Evolutionary conservation across 1,140 invertebrate genomes (phyloP).

Genomic region (Gryllus bimaculatus): DNA sequence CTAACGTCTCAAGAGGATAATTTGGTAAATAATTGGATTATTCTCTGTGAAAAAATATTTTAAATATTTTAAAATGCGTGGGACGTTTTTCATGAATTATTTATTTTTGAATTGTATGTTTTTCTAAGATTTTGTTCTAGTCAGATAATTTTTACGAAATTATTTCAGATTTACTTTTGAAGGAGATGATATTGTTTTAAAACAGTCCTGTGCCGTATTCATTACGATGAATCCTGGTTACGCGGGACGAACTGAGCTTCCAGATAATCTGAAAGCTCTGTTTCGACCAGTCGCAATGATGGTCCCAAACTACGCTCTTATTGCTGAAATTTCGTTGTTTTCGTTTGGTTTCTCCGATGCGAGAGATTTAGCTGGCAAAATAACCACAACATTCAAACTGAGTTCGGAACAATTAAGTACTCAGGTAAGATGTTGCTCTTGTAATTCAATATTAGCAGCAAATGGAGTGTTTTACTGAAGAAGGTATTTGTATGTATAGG

Average conservation of each 20-base stretch:
- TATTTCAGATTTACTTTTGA: constrained; percentile 50
- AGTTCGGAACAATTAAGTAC: constrained; percentile 61
- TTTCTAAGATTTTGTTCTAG: too few relatives aligned
- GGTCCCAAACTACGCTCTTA: constrained; percentile 62
- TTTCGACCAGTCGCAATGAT: constrained; percentile 70
- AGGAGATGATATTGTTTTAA: constrained; percentile 48
- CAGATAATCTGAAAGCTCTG: constrained; percentile 62
- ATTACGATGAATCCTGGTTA: constrained; percentile 72
- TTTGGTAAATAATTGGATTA: too few relatives aligned
- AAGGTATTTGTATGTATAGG: constrained; percentile 27
- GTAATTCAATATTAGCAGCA: background rate
- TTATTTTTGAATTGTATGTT: too few relatives aligned
- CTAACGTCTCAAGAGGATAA: too few relatives aligned
- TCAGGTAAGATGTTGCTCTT: constrained; percentile 32
- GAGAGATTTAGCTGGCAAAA: constrained; percentile 53
- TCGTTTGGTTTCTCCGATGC: constrained; percentile 59
- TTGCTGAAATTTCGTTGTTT: constrained; percentile 62
- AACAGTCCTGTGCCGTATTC: constrained; percentile 55
- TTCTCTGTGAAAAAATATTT: too few relatives aligned
- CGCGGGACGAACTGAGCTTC: constrained; percentile 59
- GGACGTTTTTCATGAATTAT: too few relatives aligned
- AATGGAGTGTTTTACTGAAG: too few relatives aligned
- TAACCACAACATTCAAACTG: constrained; percentile 59
- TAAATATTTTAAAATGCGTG: too few relatives aligned
- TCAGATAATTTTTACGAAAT: too few relatives aligned